Conservation (phyloP, 1,140 invertebrate species). For the Contarinia nasturtii region DNA sequence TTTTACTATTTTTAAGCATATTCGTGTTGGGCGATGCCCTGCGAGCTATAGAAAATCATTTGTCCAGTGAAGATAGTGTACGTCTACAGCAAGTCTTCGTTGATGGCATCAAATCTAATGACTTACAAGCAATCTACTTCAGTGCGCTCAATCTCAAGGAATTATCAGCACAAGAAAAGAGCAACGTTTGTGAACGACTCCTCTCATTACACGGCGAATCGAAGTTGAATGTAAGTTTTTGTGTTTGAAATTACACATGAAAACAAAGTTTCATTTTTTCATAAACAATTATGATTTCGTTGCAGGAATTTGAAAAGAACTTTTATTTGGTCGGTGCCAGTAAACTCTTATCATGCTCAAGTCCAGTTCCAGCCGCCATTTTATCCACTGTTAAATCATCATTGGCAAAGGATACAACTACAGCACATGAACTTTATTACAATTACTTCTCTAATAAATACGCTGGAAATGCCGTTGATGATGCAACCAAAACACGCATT, state of each 20-base stretch:
- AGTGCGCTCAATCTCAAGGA: slow-evolving; percentile 16
- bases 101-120: slow-evolving; percentile 18
- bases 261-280: no score
- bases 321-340: slow-evolving; percentile 20
- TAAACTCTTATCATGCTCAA: slow-evolving; percentile 13
- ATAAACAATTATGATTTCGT: background rate
- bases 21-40: no score
- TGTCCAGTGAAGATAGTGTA: slow-evolving; percentile 14
- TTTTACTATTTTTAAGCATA: no score
- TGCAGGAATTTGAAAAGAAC: slow-evolving; percentile 21
- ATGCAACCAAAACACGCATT: slow-evolving; percentile 32
- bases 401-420: slow-evolving; percentile 10
- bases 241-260: background rate
- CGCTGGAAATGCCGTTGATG: slow-evolving; percentile 14
- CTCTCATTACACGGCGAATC: slow-evolving; percentile 13
- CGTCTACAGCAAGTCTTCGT: slow-evolving; percentile 20
- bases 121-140: slow-evolving; percentile 20
- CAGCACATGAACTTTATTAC: slow-evolving; percentile 18
- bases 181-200: slow-evolving; percentile 14
- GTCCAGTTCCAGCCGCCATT: slow-evolving; percentile 13
- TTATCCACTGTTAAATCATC: slow-evolving; percentile 13
- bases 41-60: slow-evolving; percentile 13
- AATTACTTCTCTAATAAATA: slow-evolving; percentile 13
- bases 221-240: slow-evolving; percentile 18
- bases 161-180: slow-evolving; percentile 12